Base-by-base conservation (phyloP, 2,888 invertebrate species). In the Chydorus sphaericus region DNA sequence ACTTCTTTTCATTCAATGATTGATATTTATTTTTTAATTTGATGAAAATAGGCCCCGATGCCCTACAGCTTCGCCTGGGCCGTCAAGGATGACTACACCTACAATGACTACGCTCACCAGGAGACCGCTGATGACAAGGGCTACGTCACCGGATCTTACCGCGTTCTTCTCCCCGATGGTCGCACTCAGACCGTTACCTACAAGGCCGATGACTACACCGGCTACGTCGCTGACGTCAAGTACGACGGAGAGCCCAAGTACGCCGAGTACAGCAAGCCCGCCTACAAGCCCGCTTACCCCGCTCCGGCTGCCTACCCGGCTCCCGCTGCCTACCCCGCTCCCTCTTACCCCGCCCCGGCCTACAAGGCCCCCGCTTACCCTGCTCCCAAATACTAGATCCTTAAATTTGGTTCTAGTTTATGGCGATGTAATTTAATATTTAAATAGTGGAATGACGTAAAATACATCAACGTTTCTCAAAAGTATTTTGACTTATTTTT, bases 1-100 rank as follows among this genome's bases (percentile, higher is more conserved):
- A 14, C 7, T 0, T 3, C 3, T 16, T 20, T 23, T 36, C 4
- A 16, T 14, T 48, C 16, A 20, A 23, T 10, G 11, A 33, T 36
- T 14, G 11, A 26, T 1, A 29, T 7, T 33, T 14, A n/a, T 26
- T 26, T 36, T 10, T 4, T 38, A 5, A 11, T 37, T 53, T 18
- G 33, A 36, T 38, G 4, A 11, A n/a, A 16, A 14, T 55, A 83
- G 66, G 88, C 88, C 1, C 88, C 86, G 62, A 87, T 85, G 83
- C 89, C 89, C 1, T 90, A 83, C 73, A 86, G 88, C 72, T 89
- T 90, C 72, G 81, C 83, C 62, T 90, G 89, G 70, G 79, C 84
- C n/a, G 89, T 90, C 39, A 85, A 85, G 69, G 89, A 88, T 64
- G 80, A 82, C 59, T 75, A 77, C 60, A 81, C 74, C 64, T 86